A percentile compares a stretch with the other conserved stretches of the same genome.
phyloP scores from a whole-genome alignment of 2,888 invertebrate genomes.

The Coremacera marginata region DNA sequence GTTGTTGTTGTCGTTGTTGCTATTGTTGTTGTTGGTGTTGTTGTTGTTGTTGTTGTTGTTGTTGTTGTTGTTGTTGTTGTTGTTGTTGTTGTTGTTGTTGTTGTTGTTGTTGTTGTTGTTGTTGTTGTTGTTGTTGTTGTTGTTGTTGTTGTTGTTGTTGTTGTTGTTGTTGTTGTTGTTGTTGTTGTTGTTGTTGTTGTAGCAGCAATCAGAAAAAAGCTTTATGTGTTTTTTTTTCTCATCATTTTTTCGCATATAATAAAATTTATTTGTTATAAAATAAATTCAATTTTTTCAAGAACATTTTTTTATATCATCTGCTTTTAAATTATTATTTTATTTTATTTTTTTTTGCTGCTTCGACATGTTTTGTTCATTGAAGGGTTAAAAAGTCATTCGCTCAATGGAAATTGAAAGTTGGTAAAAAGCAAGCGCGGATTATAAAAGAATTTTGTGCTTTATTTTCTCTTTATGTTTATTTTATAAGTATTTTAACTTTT shows the following conservation, averaged over 20 bases:
- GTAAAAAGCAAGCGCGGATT: not conserved
- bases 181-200: no score
- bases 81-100: no score
- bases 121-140: not conserved
- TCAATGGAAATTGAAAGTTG: constrained; percentile 1
- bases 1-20: no score
- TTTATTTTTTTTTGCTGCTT: constrained; percentile 29
- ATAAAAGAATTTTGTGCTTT: constrained; percentile 2
- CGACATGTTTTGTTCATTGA: not conserved
- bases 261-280: constrained; percentile 20
- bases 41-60: no score
- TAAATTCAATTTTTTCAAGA: constrained; percentile 36
- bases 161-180: no score
- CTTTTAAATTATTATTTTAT: not conserved
- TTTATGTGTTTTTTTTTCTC: not conserved
- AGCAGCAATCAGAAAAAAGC: no score
- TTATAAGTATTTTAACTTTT: not conserved
- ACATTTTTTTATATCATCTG: constrained; percentile 46
- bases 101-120: no score
- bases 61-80: no score
- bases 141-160: no score
- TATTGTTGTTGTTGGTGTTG: no score
- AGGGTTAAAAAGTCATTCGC: not conserved
- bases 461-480: constrained; percentile 2
- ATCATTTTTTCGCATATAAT: constrained; percentile 3